These are phyloP conservation scores for Diplolepis rosae DNA, from an alignment of 2,888 invertebrate genomes.

Conservation along the genomic window DNA sequence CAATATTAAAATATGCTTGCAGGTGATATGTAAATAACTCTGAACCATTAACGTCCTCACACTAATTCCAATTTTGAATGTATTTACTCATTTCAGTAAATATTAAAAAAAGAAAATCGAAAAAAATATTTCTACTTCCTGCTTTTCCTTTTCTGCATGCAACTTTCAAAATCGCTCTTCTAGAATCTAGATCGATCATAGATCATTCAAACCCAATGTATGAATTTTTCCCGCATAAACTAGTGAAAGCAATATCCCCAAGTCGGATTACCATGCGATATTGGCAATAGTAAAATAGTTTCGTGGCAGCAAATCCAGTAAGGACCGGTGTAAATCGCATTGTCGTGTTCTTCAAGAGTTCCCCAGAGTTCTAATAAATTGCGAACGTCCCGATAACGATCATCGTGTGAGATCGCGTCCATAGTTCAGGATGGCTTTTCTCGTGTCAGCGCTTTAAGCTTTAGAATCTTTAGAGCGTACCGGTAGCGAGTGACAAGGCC, in stretches of 20 bases:
- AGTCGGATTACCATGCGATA: conserved; percentile 26
- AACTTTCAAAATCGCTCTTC: too few relatives aligned
- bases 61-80: too few relatives aligned
- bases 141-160: too few relatives aligned
- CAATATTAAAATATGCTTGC: too few relatives aligned
- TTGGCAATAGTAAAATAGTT: conserved; percentile 31
- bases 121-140: too few relatives aligned
- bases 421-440: conserved; percentile 20
- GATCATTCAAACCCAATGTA: too few relatives aligned
- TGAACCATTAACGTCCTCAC: too few relatives aligned
- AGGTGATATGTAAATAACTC: too few relatives aligned
- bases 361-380: conserved; percentile 23
- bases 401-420: conserved; percentile 7
- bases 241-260: conserved; percentile 8
- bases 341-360: conserved; percentile 1
- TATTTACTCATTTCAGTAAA: too few relatives aligned
- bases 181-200: too few relatives aligned
- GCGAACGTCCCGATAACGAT: conserved; percentile 25
- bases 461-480: neutral
- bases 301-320: conserved; percentile 23
- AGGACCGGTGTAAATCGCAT: neutral
- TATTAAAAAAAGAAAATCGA: too few relatives aligned
- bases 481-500: conserved; percentile 21
- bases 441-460: conserved; percentile 3
- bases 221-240: conserved; percentile 1